phyloP scores from a whole-genome alignment of 2,888 invertebrate species.

The Erebia ligea region DNA sequence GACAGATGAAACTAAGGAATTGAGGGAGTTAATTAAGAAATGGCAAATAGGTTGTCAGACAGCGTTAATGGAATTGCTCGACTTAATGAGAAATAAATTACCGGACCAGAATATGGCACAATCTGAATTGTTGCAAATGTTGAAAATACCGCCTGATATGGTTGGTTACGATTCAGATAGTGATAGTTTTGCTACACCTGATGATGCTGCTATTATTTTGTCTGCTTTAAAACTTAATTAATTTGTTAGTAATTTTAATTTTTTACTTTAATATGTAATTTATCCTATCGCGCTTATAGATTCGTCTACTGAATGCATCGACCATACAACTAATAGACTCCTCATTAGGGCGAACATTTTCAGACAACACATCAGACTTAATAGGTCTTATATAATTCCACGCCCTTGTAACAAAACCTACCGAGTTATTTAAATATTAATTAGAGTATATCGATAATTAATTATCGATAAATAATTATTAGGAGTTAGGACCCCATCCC shows the following conservation, averaged over 20 bases:
- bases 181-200: constrained; percentile 72
- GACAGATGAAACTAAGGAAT: constrained; percentile 73
- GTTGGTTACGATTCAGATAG: constrained; percentile 79
- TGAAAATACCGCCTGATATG: constrained; percentile 75
- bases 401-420: too few relatives aligned
- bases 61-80: constrained; percentile 77
- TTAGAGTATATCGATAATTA: too few relatives aligned
- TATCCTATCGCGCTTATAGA: neutral
- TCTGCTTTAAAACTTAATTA: constrained; percentile 41
- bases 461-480: too few relatives aligned
- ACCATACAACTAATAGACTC: too few relatives aligned
- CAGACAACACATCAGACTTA: too few relatives aligned
- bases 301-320: neutral
- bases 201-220: constrained; percentile 62
- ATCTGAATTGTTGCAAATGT: constrained; percentile 69
- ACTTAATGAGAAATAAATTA: constrained; percentile 67
- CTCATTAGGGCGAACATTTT: too few relatives aligned
- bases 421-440: too few relatives aligned
- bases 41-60: constrained; percentile 82
- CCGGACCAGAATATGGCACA: constrained; percentile 73
- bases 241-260: neutral
- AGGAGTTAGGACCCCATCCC: too few relatives aligned
- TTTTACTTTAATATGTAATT: neutral
- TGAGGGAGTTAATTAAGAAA: constrained; percentile 73
- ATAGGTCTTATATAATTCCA: too few relatives aligned